Conservation (phyloP, 2,113 vertebrate genomes). For the Meleagris gallopavo region DNA sequence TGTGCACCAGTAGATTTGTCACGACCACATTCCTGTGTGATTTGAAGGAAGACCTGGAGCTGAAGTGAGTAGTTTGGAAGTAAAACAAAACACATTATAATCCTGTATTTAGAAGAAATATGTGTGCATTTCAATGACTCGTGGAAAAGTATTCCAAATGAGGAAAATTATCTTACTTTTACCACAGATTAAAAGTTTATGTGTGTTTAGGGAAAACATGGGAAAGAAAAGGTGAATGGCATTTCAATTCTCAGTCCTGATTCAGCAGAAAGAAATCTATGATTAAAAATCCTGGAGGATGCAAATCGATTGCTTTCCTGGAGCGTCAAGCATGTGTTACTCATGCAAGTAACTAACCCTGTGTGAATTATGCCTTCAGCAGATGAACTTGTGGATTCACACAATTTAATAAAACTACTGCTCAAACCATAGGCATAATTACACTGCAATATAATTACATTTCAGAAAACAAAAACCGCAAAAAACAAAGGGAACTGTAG, state of each 20-base stretch:
- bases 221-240: background rate
- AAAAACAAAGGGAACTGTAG: background rate
- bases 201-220: background rate
- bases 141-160: background rate
- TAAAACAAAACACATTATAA: background rate
- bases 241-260: background rate
- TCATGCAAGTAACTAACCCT: background rate
- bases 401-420: background rate
- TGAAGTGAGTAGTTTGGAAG: background rate
- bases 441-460: background rate
- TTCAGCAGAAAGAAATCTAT: background rate
- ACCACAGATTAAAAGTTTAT: background rate
- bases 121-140: background rate
- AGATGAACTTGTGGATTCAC: background rate
- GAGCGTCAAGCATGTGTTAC: background rate
- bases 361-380: background rate
- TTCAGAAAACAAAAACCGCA: background rate
- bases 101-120: background rate
- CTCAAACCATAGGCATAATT: background rate
- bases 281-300: background rate
- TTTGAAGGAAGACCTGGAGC: background rate
- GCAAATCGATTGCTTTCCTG: background rate
- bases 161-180: background rate
- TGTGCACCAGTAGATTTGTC: fast-evolving
- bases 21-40: background rate